Evolutionary conservation across 2,113 vertebrate genomes (phyloP).

Genomic region (Scortum barcoo): DNA sequence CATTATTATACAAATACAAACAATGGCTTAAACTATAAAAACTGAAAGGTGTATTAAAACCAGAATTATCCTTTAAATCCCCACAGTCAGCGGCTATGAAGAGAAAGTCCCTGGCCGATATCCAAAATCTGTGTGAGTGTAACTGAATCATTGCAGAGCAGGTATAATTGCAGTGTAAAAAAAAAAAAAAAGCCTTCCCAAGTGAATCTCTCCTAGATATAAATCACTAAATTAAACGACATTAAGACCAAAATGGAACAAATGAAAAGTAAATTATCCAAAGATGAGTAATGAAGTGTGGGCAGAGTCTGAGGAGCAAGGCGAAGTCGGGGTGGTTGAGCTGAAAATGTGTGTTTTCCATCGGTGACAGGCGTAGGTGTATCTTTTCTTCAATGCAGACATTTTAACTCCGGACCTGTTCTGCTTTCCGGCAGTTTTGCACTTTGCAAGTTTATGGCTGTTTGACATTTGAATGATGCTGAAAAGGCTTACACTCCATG

Average conservation of each 20-base stretch:
- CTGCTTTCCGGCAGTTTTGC: slow-evolving; percentile 40
- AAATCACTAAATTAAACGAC: slow-evolving; percentile 14
- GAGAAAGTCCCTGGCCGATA: background rate
- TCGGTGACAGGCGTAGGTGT: slow-evolving; percentile 22
- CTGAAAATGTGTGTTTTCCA: slow-evolving; percentile 4
- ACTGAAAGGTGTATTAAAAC: background rate
- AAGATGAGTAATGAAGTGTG: slow-evolving; percentile 15
- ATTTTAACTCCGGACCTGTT: slow-evolving; percentile 31
- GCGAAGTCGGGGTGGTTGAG: background rate
- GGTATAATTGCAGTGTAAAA: background rate
- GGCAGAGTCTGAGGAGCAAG: background rate
- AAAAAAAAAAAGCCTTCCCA: background rate
- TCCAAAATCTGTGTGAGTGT: background rate
- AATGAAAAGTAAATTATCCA: slow-evolving; percentile 22
- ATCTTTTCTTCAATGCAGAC: slow-evolving; percentile 18
- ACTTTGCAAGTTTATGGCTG: slow-evolving; percentile 36
- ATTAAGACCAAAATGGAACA: slow-evolving; percentile 13
- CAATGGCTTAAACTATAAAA: background rate
- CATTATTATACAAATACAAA: background rate
- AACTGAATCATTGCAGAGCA: background rate
- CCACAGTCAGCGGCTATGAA: background rate
- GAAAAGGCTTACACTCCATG: background rate
- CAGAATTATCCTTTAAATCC: background rate
- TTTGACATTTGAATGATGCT: slow-evolving; percentile 52
- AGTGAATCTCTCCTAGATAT: background rate